Conservation (phyloP, 2,113 vertebrate genomes). For the Puffinus mauretanicus region DNA sequence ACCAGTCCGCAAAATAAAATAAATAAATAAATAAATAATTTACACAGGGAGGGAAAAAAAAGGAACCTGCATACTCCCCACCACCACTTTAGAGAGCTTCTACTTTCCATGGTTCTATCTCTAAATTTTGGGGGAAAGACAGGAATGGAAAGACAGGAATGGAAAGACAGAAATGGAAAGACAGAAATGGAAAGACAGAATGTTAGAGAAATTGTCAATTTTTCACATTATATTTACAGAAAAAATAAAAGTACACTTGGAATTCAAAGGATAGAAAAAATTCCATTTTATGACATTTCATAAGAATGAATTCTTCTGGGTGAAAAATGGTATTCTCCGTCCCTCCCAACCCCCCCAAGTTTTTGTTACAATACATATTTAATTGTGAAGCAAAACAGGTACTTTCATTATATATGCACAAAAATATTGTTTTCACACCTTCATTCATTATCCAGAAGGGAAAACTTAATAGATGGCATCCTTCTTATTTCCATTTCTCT, state of each 20-base stretch:
- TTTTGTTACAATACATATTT: background rate
- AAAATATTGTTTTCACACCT: background rate
- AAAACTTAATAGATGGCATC: background rate
- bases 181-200: background rate
- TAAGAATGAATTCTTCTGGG: background rate
- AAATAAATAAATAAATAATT: background rate
- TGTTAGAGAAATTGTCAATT: background rate
- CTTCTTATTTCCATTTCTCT: background rate
- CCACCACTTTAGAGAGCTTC: background rate
- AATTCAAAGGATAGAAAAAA: background rate
- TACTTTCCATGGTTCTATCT: background rate
- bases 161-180: background rate
- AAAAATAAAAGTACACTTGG: background rate
- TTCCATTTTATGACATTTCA: background rate
- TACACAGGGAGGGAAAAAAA: background rate
- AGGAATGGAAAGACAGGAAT: background rate
- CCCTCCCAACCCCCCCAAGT: too few species aligned
- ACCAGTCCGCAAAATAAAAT: background rate
- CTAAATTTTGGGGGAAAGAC: background rate
- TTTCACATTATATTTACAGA: background rate
- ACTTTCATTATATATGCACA: too few species aligned
- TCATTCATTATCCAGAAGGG: background rate
- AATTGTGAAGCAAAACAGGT: background rate
- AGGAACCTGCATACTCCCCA: background rate
- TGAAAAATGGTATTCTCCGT: background rate